Evolutionary conservation across 2,888 invertebrate genomes (phyloP).

Genomic region (Melikaiella ostensackeni): DNA sequence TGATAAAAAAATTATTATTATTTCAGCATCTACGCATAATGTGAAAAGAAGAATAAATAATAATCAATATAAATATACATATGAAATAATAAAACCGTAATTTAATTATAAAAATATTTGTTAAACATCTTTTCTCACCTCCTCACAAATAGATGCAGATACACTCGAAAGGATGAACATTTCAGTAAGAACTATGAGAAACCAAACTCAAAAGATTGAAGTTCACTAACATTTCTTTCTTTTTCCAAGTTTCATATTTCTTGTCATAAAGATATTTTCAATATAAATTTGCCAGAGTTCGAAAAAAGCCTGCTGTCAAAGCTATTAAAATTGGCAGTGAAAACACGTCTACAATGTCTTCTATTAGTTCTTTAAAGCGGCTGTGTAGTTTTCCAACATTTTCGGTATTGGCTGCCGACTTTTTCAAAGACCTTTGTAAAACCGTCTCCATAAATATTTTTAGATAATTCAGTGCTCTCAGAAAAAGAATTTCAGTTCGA

Average conservation of each 20-base stretch:
- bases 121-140: neutral
- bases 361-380: neutral
- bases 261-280: conserved; percentile 2
- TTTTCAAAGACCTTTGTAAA: neutral
- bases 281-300: neutral
- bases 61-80: neutral
- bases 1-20: neutral
- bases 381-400: neutral
- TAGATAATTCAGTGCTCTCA: neutral
- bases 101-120: too few species aligned
- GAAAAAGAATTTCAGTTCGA: neutral
- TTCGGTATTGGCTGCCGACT: neutral
- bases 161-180: neutral
- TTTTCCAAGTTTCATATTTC: conserved; percentile 1
- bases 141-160: neutral
- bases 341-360: neutral
- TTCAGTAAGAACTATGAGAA: neutral
- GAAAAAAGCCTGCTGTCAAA: neutral
- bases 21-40: neutral
- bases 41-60: neutral
- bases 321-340: neutral
- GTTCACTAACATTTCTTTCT: neutral
- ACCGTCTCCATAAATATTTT: neutral
- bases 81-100: too few species aligned
- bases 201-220: neutral